Evolutionary conservation across 2,797 vertebrate genomes (phyloP), one percentile per base, ranked within the genome.

Genomic region (Argentina silus): DNA sequence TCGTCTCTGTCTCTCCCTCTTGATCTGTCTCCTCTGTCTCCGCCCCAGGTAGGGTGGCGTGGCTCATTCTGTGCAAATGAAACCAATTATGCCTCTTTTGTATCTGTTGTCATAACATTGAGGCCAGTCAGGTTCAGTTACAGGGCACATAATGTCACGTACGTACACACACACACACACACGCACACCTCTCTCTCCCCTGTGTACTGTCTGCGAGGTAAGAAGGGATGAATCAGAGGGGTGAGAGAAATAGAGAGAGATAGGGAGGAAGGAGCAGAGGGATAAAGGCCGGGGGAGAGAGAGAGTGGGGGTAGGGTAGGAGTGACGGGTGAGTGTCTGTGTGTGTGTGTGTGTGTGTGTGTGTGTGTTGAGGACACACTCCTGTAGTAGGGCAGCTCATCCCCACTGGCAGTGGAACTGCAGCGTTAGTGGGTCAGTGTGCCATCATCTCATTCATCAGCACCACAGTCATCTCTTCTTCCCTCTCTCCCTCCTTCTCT

Each of bases 371-470:
- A 73, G 78, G 69, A 72, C 72, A 65, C 76, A 61, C 17, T 83
- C 73, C 82, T 79, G 87, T 88, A 86, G 85, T 88, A 85, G 86
- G 85, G 76, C 84, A 81, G 81, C 81, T 77, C 82, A 76, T 80
- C 83, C 87, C 81, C 84, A 81, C 79, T 86, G 87, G 87, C 89
- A 81, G 72, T 76, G n/a, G 72, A 73, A 72, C 80, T 77, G 83
- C 78, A 69, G 82, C 78, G 51, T 92, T 93, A 91, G 83, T 94
- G 89, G 93, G 92, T 94, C 91, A 94, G 92, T 93, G 90, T 93
- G 92, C 89, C 92, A 92, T 83, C 86, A 79, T 90, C 84, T 89
- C 86, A 89, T 90, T 90, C 87, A 87, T 88, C 88, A 87, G 72
- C 78, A 89, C 87, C 71, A 47, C 80, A 70, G 83, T 63, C 72